Conservation (phyloP, 2,797 vertebrate species). For the Sylvilagus floridanus region DNA sequence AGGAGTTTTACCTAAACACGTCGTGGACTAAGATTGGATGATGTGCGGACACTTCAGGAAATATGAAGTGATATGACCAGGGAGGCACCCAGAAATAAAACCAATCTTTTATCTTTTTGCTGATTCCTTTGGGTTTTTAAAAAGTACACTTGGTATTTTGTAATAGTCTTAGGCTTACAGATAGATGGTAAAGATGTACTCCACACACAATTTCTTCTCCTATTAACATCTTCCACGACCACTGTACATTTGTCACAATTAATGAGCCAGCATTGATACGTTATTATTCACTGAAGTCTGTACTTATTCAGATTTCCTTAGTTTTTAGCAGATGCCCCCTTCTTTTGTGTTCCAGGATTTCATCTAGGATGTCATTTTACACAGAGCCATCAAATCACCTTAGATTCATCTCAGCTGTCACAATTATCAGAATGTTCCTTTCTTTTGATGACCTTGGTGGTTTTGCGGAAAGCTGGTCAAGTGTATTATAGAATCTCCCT, state of each 20-base stretch:
- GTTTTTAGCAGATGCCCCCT: neutral
- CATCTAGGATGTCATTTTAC: neutral
- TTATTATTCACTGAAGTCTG: neutral
- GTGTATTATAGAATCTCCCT: neutral
- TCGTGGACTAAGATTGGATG: neutral
- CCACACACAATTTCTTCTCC: neutral
- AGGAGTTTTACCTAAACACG: neutral
- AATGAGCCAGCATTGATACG: neutral
- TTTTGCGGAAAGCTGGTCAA: neutral
- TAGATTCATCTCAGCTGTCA: neutral
- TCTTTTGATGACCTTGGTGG: neutral
- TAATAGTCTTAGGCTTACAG: slow-evolving; percentile 6
- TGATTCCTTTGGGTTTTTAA: neutral
- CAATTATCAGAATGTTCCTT: neutral
- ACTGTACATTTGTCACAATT: neutral
- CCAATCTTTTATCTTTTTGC: neutral
- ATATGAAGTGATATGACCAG: neutral
- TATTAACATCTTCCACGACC: neutral
- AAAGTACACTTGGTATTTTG: neutral
- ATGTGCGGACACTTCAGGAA: neutral
- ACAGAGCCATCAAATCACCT: neutral
- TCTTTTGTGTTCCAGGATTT: neutral
- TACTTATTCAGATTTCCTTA: neutral
- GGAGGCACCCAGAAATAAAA: neutral
- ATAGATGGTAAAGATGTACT: neutral